Percentiles rank a stretch among this genome's conserved stretches.
Conservation (phyloP, 2,888 invertebrate species). For the Cybosia mesomella region DNA sequence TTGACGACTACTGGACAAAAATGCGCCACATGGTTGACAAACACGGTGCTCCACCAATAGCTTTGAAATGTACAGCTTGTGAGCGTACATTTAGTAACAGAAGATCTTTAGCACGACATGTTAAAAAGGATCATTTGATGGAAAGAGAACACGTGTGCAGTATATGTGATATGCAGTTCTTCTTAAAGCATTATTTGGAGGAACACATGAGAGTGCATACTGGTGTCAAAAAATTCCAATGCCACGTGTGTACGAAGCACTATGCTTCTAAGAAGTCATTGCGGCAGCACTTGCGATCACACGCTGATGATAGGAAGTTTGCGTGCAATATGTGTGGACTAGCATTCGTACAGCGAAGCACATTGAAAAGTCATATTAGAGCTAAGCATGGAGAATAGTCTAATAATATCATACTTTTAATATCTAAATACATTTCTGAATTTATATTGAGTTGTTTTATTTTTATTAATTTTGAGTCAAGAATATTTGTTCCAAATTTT, state of each 20-base stretch:
- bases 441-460: conserved; percentile 8
- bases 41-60: conserved; percentile 56
- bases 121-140: conserved; percentile 67
- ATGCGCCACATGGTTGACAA: conserved; percentile 59
- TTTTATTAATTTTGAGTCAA: too few relatives aligned
- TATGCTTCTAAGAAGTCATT: conserved; percentile 69
- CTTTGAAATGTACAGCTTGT: conserved; percentile 66
- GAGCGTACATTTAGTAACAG: conserved; percentile 62
- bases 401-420: conserved; percentile 8
- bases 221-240: conserved; percentile 62
- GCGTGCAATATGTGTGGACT: conserved; percentile 46
- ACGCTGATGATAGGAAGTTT: conserved; percentile 48
- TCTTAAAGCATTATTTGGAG: conserved; percentile 58
- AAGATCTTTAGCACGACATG: conserved; percentile 61
- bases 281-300: conserved; percentile 65
- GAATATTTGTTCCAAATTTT: too few relatives aligned
- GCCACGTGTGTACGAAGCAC: conserved; percentile 63
- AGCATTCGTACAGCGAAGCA: conserved; percentile 60
- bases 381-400: conserved; percentile 50
- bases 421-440: conserved; percentile 7
- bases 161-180: conserved; percentile 65
- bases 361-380: conserved; percentile 70
- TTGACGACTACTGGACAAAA: conserved; percentile 63
- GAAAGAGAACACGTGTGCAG: conserved; percentile 63
- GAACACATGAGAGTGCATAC: conserved; percentile 70